phyloP scores from a whole-genome alignment of 2,888 invertebrate genomes.

The Caenorhabditis angaria region DNA sequence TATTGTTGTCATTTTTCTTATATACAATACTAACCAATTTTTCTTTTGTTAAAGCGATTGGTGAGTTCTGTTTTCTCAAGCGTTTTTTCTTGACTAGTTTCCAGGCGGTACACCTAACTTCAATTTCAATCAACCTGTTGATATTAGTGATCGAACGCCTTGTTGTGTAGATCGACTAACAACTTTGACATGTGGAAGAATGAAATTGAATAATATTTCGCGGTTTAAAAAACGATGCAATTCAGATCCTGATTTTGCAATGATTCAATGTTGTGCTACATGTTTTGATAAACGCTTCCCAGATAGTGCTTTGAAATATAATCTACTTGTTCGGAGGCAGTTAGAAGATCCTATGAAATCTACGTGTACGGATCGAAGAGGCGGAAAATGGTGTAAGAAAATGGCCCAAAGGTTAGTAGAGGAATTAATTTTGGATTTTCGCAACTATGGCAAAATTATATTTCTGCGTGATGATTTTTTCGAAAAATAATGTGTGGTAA shows the following conservation, averaged over 20 bases:
- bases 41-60: not conserved
- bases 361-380: slow-evolving; percentile 48
- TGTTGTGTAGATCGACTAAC: slow-evolving; percentile 67
- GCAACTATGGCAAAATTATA: no score
- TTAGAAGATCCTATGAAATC: slow-evolving; percentile 47
- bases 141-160: slow-evolving; percentile 62
- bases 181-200: slow-evolving; percentile 59
- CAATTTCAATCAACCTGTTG: slow-evolving; percentile 40
- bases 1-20: not conserved
- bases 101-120: slow-evolving; percentile 24
- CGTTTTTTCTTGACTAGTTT: not conserved
- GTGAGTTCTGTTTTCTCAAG: not conserved
- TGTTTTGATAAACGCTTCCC: slow-evolving; percentile 52
- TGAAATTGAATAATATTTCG: slow-evolving; percentile 43
- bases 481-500: no score
- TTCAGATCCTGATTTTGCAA: slow-evolving; percentile 64
- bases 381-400: slow-evolving; percentile 46
- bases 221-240: slow-evolving; percentile 59
- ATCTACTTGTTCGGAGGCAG: slow-evolving; percentile 31
- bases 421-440: no score
- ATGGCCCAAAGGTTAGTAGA: slow-evolving; percentile 37
- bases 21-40: not conserved
- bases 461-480: no score
- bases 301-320: slow-evolving; percentile 29
- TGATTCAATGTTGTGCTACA: slow-evolving; percentile 67